Percentiles rank a stretch among this genome's conserved stretches.
These are phyloP conservation scores for Limnodromus scolopaceus DNA, from an alignment of 2,797 vertebrate species.

Conservation along the genomic window DNA sequence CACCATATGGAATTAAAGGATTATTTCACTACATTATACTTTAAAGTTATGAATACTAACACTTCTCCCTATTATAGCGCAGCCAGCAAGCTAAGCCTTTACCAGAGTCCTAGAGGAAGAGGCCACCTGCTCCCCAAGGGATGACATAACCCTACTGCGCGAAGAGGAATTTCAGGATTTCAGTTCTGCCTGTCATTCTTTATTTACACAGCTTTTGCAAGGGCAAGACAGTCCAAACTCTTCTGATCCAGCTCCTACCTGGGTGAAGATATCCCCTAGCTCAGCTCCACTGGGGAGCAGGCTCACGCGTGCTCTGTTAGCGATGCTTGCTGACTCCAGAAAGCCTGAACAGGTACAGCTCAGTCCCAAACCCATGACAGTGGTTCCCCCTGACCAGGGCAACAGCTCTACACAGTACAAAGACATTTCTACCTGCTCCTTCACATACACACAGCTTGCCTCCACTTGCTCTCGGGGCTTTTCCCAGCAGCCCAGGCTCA, in stretches of 20 bases:
- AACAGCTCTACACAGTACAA: not conserved
- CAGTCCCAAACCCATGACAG: not conserved
- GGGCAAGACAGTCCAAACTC: not conserved
- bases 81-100: conserved; percentile 1
- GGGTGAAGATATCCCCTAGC: not conserved
- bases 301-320: fast-evolving
- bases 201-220: not conserved
- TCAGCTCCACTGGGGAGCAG: not conserved
- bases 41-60: conserved; percentile 24
- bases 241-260: not conserved
- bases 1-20: conserved; percentile 55
- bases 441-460: not conserved
- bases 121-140: not conserved
- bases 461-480: not conserved
- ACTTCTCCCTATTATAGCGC: not conserved
- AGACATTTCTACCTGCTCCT: not conserved
- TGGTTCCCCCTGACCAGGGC: fast-evolving
- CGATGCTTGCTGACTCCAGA: no score
- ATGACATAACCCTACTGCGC: not conserved
- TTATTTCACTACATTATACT: conserved; percentile 52
- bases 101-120: not conserved
- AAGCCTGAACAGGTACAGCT: not conserved
- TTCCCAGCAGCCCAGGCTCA: not conserved
- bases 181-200: not conserved
- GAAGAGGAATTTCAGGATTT: not conserved